phyloP scores from a whole-genome alignment of 1,140 invertebrate genomes.

The Stegodyphus dumicola region DNA sequence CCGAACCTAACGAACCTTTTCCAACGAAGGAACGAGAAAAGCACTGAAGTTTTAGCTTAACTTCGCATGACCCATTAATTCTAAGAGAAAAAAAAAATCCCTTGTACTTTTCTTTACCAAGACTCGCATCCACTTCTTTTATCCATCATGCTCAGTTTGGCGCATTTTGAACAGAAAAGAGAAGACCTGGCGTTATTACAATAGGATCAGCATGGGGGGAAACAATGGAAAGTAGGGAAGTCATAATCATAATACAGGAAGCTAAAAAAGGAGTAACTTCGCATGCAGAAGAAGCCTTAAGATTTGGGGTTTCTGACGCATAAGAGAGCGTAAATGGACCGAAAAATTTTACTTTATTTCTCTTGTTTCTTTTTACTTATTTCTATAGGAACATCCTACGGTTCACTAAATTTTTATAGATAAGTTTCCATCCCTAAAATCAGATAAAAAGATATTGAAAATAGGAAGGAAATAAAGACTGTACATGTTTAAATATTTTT shows the following conservation, averaged over 20 bases:
- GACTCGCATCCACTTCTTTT: neutral
- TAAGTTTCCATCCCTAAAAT: neutral
- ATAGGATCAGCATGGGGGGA: constrained; percentile 25
- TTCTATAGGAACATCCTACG: constrained; percentile 8
- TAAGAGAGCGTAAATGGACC: constrained; percentile 33
- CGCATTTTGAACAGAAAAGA: constrained; percentile 33
- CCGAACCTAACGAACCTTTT: constrained; percentile 47
- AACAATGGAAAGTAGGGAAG: constrained; percentile 28
- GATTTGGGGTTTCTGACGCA: constrained; percentile 9
- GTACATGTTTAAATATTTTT: too few relatives aligned
- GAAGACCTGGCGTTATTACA: constrained; percentile 7
- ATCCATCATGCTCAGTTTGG: constrained; percentile 48
- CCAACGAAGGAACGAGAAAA: neutral
- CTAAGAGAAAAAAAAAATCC: constrained; percentile 26
- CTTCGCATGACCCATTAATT: constrained; percentile 52
- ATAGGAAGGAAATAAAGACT: too few relatives aligned
- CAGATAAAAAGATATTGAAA: too few relatives aligned
- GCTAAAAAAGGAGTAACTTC: neutral
- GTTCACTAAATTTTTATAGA: constrained; percentile 1
- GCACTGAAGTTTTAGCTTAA: constrained; percentile 38
- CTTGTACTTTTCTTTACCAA: neutral
- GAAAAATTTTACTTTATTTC: constrained; percentile 28
- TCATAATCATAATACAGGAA: constrained; percentile 28
- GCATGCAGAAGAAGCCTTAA: constrained; percentile 8
- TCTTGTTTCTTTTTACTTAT: constrained; percentile 18